A percentile compares a stretch with the other conserved stretches of the same genome.
These are phyloP conservation scores for Tineola bisselliella DNA, from an alignment of 2,888 invertebrate genomes.

Conservation along the genomic window DNA sequence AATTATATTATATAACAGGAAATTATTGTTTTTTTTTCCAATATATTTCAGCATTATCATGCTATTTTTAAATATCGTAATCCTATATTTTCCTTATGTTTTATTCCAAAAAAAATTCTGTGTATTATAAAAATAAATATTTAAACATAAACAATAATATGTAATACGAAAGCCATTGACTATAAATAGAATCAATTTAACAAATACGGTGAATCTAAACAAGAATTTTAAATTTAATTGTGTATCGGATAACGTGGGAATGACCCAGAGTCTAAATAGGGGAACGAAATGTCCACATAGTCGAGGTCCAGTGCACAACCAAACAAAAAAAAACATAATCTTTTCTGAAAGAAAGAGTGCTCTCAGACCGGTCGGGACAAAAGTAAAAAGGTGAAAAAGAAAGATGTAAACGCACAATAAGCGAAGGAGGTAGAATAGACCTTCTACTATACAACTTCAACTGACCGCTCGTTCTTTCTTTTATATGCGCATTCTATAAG, in stretches of 20 bases:
- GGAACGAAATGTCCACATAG: constrained; percentile 19
- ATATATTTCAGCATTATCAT: too few species aligned
- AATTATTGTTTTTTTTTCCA: too few species aligned
- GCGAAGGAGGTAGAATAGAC: constrained; percentile 31
- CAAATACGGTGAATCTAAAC: neutral
- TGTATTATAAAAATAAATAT: too few species aligned
- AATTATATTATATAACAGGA: too few species aligned
- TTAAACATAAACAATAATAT: too few species aligned
- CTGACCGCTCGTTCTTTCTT: neutral
- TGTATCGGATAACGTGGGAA: neutral
- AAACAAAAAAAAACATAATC: constrained; percentile 2
- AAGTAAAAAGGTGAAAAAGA: constrained; percentile 43
- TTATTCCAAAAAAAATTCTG: too few species aligned
- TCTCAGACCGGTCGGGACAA: constrained; percentile 35
- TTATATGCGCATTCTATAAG: neutral
- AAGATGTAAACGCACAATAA: constrained; percentile 37
- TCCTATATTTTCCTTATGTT: too few species aligned
- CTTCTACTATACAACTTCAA: neutral
- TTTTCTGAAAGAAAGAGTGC: constrained; percentile 30
- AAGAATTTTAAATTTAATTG: neutral
- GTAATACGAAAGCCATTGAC: too few species aligned
- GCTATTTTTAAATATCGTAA: too few species aligned
- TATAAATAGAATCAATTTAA: too few species aligned
- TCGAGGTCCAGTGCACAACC: constrained; percentile 13
- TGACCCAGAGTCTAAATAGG: constrained; percentile 9